These are phyloP conservation scores for Cyprinodon variegatus DNA, from an alignment of 2,113 vertebrate genomes.

Conservation along the genomic window DNA sequence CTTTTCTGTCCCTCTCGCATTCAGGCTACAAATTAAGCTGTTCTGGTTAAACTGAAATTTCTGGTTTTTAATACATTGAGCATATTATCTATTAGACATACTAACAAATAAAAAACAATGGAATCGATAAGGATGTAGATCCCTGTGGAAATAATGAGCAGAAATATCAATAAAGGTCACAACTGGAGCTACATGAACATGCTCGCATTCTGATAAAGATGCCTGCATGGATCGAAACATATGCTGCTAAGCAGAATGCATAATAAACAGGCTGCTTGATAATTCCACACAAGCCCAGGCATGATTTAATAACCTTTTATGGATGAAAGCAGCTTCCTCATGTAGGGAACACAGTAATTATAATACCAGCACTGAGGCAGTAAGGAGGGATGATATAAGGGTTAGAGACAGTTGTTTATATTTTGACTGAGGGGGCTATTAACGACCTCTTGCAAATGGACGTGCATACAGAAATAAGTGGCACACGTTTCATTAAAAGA, in stretches of 20 bases:
- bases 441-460: constrained; percentile 15
- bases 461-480: neutral
- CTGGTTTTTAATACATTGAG: neutral
- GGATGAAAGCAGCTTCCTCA: constrained; percentile 31
- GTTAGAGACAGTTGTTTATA: constrained; percentile 29
- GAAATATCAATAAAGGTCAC: constrained; percentile 28
- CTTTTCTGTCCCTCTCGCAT: neutral
- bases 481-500: neutral
- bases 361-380: constrained; percentile 14
- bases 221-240: neutral
- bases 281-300: constrained; percentile 35
- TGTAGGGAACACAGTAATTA: constrained; percentile 27
- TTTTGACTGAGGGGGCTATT: constrained; percentile 40
- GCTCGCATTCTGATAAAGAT: neutral
- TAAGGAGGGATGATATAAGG: constrained; percentile 1
- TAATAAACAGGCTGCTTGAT: constrained; percentile 33
- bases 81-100: neutral
- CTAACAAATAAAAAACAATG: constrained; percentile 6
- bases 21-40: neutral
- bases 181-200: constrained; percentile 20
- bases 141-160: constrained; percentile 15
- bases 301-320: constrained; percentile 62
- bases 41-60: neutral
- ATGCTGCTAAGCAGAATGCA: constrained; percentile 28
- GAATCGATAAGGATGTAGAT: constrained; percentile 11